Evolutionary conservation across 2,888 invertebrate genomes (phyloP).

Genomic region (Anorthoa munda): DNA sequence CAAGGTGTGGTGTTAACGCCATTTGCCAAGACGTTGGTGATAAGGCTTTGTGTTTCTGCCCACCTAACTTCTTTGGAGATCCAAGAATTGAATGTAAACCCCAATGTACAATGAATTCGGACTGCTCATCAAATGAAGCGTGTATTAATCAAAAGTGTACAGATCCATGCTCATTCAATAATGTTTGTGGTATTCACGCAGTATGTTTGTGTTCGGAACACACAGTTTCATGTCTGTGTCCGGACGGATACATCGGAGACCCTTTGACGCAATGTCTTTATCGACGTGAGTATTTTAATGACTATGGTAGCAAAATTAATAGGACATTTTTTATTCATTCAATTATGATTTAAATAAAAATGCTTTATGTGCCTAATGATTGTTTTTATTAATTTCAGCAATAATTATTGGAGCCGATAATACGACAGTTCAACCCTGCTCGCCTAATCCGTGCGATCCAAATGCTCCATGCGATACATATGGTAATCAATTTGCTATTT

Average conservation of each 20-base stretch:
- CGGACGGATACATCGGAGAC: conserved; percentile 95
- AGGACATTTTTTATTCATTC: background rate
- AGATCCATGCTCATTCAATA: conserved; percentile 93
- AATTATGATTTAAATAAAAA: background rate
- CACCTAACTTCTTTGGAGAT: conserved; percentile 94
- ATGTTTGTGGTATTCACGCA: conserved; percentile 95
- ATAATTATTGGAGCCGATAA: conserved; percentile 91
- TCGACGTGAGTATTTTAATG: conserved; percentile 83
- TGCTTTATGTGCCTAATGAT: background rate
- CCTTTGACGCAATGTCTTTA: conserved; percentile 94
- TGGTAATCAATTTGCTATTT: conserved; percentile 94
- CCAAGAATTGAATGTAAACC: conserved; percentile 94
- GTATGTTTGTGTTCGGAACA: conserved; percentile 95
- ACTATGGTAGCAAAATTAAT: background rate
- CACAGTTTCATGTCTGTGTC: conserved; percentile 95
- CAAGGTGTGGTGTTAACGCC: conserved; percentile 95
- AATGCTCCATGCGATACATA: conserved; percentile 93
- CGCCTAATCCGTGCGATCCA: conserved; percentile 95
- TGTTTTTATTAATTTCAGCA: conserved; percentile 78
- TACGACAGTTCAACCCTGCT: conserved; percentile 92
- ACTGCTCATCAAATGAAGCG: conserved; percentile 94
- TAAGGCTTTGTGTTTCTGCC: conserved; percentile 94
- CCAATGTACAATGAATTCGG: conserved; percentile 96
- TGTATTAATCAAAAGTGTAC: conserved; percentile 94
- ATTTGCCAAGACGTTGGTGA: conserved; percentile 93